Base-by-base conservation (phyloP, 2,888 invertebrate species). In the Steinernema carpocapsae region DNA sequence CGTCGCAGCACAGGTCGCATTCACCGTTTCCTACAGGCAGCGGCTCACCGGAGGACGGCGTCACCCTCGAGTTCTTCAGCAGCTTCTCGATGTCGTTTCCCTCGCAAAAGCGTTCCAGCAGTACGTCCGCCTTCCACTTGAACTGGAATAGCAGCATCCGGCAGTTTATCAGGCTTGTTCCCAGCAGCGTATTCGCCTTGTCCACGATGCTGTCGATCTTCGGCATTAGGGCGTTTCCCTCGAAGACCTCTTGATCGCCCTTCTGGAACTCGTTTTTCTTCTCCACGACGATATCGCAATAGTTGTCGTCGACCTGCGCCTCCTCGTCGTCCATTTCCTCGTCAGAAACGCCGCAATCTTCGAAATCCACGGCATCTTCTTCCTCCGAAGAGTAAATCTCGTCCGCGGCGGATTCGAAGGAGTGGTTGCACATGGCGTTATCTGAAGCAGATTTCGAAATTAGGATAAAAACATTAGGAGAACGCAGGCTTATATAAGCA, bases 141-240 rank as follows among this genome's bases (percentile, higher is more conserved):
- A 48, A 48, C 48, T 48, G 48, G 48, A 48, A 48, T 19, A 48
- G 48, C 48, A 48, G 48, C 48, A 48, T 17, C 6, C 48, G 48
- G n/a, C 48, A 48, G 48, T 48, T 48, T 17, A 48, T 48, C 10
- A 19, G 4, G 10, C n/a, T 10, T 3, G 48, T 48, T 17, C n/a
- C 48, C n/a, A 48, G 48, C n/a, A 48, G 3, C 4, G 17, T 17
- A 19, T 48, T 48, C 10, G n/a, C 48, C 4, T 19, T 17, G n/a
- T 17, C n/a, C 10, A 48, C 48, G 48, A 48, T 17, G 7, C 19
- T 19, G 48, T 48, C 48, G 6, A 48, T 48, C 48, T 17, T 6
- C 7, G 48, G 6, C 48, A 48, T 48, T 19, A 48, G 48, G 3
- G 6, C 19, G n/a, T 17, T 17, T 17, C 48, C 48, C 48, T 10